These are phyloP conservation scores for Mystacornis crossleyi DNA, from an alignment of 2,113 vertebrate genomes.

Conservation along the genomic window DNA sequence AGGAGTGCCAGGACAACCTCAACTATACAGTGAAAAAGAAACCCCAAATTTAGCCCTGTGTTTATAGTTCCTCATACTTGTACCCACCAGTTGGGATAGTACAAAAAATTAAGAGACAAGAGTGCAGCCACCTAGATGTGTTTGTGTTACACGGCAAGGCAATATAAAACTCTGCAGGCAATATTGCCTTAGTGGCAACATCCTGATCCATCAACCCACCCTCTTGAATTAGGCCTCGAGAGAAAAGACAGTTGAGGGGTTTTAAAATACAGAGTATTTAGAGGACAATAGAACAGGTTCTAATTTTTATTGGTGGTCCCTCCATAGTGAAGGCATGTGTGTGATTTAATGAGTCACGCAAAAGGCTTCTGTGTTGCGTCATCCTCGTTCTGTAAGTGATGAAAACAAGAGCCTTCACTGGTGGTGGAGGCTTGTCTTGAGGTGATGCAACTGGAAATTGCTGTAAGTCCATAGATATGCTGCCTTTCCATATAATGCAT, in stretches of 20 bases:
- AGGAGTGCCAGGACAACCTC: conserved; percentile 9
- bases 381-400: background rate
- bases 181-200: background rate
- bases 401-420: background rate
- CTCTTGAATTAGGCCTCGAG: background rate
- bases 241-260: background rate
- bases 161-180: background rate
- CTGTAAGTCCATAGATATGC: background rate
- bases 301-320: background rate
- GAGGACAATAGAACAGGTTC: background rate
- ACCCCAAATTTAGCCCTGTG: background rate
- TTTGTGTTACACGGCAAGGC: background rate
- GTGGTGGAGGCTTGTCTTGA: background rate
- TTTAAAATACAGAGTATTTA: background rate
- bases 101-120: background rate
- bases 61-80: background rate
- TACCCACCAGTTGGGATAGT: background rate
- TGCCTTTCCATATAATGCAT: background rate
- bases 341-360: background rate
- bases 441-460: background rate
- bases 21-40: background rate
- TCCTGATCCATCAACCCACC: background rate
- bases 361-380: background rate
- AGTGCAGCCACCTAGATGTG: background rate
- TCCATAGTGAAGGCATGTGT: background rate